Evolutionary conservation across 1,140 invertebrate genomes (phyloP), one percentile per base, ranked within the genome.

Genomic region (Drosophila serrata): DNA sequence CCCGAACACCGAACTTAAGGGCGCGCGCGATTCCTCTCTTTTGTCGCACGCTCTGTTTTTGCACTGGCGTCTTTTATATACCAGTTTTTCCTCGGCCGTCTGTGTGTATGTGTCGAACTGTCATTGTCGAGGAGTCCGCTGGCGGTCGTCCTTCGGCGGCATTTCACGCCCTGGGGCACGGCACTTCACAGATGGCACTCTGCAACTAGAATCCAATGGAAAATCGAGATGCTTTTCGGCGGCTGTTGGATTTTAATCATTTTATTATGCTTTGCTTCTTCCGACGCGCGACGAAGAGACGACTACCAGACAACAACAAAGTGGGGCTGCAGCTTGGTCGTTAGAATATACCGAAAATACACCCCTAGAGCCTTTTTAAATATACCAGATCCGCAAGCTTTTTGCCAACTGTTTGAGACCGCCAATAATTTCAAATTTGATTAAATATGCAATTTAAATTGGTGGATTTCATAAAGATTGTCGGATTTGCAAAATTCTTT

Each of bases 41-140:
- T 70, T 61, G 51, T 65, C 59, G 78, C 63, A 68, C 76, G 53
- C 73, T 78, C 81, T 62, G 81, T 70, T 84, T 86, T 78, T 73
- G 78, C 82, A 76, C 77, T 78, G 84, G 85, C 85, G 84, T 84
- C 77, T 90, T 90, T 88, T 88, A 88, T 88, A 90, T 90, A 88
- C 84, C 84, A 88, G 84, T 90, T 88, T 90, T 87, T 88, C 78
- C 33, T 64, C 59, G 72, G 75, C 63, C 79, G 82, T 82, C 61
- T 87, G 72, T 85, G 65, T 86, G 84, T 88, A 84, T 88, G 85
- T 90, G 82, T 84, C 81, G 84, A 80, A 90, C 87, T 88, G 85
- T 77, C 84, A 80, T 86, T 67, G 81, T 77, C 48, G 51, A 55
- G 49, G 49, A 53, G 33, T 55, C 51, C 51, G 58, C 67, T 81